Conservation (phyloP, 2,888 invertebrate species). For the Leptothorax acervorum region DNA sequence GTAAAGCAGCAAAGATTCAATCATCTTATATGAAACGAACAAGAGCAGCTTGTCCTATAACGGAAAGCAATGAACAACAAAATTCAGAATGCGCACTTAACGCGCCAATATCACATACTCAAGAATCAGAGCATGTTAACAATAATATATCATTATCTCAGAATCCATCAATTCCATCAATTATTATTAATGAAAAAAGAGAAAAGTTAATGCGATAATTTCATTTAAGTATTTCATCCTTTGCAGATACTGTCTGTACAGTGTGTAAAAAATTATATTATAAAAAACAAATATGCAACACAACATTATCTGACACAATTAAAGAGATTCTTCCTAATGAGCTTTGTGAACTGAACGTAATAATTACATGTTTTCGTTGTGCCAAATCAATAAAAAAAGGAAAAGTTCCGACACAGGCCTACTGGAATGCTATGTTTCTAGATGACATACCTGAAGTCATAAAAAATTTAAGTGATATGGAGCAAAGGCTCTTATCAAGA, state of each 20-base stretch:
- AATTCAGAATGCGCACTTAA: too few relatives aligned
- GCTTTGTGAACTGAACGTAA: not conserved
- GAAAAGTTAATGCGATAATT: too few relatives aligned
- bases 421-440: slow-evolving; percentile 17
- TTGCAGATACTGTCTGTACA: not conserved
- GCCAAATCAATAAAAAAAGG: not conserved
- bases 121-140: too few relatives aligned
- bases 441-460: not conserved
- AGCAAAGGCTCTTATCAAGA: not conserved
- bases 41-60: too few relatives aligned
- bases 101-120: too few relatives aligned
- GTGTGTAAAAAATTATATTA: slow-evolving; percentile 1
- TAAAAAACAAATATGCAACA: not conserved
- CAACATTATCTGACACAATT: not conserved
- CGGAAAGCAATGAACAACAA: too few relatives aligned
- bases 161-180: too few relatives aligned
- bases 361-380: not conserved
- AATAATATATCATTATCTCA: too few relatives aligned
- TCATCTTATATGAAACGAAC: too few relatives aligned
- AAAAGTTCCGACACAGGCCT: not conserved
- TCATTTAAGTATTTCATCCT: not conserved
- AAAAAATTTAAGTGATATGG: not conserved
- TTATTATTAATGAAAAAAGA: too few relatives aligned
- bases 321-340: not conserved
- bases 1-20: too few relatives aligned